Conservation (phyloP, 2,113 vertebrate species). For the Octodon degus region DNA sequence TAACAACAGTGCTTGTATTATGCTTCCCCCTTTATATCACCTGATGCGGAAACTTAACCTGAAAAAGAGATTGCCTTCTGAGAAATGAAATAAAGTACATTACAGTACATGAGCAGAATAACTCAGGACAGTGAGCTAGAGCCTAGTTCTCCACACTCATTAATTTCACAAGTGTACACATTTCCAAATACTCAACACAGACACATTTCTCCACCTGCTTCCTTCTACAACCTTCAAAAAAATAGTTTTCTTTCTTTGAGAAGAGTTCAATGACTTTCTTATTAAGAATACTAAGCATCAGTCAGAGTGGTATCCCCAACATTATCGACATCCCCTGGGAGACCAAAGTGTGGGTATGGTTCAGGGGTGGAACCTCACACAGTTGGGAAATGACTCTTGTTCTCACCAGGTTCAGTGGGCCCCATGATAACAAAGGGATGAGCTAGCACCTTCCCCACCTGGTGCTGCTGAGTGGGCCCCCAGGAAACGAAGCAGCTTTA, state of each 20-base stretch:
- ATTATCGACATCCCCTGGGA: constrained; percentile 35
- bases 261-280: constrained; percentile 59
- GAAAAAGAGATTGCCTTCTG: constrained; percentile 81
- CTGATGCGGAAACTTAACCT: constrained; percentile 77
- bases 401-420: constrained; percentile 63
- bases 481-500: constrained; percentile 67
- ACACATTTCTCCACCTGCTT: constrained; percentile 37
- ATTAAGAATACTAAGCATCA: constrained; percentile 59
- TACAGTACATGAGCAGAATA: constrained; percentile 71
- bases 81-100: constrained; percentile 79
- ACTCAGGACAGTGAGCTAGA: constrained; percentile 75
- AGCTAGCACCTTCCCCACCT: constrained; percentile 63
- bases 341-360: constrained; percentile 26
- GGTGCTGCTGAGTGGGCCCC: constrained; percentile 52
- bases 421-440: not conserved
- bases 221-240: constrained; percentile 45
- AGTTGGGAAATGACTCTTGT: constrained; percentile 70
- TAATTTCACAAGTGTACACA: constrained; percentile 62
- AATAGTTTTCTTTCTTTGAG: constrained; percentile 65
- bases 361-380: not conserved
- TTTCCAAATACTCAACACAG: constrained; percentile 69
- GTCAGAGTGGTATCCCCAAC: constrained; percentile 60
- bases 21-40: constrained; percentile 55
- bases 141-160: constrained; percentile 34
- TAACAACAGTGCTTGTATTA: not conserved